These are phyloP conservation scores for Noctua fimbriata DNA, from an alignment of 2,888 invertebrate genomes.

Conservation along the genomic window DNA sequence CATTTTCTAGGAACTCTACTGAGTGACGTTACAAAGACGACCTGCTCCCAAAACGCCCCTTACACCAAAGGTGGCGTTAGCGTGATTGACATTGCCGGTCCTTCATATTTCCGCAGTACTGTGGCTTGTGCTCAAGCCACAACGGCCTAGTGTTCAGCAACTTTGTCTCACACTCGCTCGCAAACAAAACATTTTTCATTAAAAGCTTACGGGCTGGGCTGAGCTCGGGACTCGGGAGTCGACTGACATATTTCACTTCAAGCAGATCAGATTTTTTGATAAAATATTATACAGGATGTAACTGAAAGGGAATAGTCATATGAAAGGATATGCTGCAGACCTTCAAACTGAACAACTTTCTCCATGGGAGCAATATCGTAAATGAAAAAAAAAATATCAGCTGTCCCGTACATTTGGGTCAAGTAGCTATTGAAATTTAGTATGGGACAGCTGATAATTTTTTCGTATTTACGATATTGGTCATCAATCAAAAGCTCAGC, in stretches of 20 bases:
- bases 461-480: no score
- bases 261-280: slow-evolving; percentile 1
- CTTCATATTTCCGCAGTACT: neutral
- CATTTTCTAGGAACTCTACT: neutral
- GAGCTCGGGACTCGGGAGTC: neutral
- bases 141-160: neutral
- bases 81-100: neutral
- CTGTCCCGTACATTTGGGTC: no score
- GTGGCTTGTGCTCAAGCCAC: neutral
- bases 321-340: no score
- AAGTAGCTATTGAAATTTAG: no score
- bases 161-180: slow-evolving; percentile 29
- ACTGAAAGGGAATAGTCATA: no score
- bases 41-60: neutral
- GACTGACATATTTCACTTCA: slow-evolving; percentile 20
- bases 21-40: no score
- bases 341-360: no score
- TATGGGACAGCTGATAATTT: no score
- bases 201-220: slow-evolving; percentile 40
- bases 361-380: no score
- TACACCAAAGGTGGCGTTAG: neutral
- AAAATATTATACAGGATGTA: neutral
- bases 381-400: no score
- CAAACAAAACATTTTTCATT: slow-evolving; percentile 64
- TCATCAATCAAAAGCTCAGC: neutral